A percentile compares a stretch with the other conserved stretches of the same genome.
These are phyloP conservation scores for Cylindroiulus punctatus DNA, from an alignment of 2,888 invertebrate species.

Conservation along the genomic window DNA sequence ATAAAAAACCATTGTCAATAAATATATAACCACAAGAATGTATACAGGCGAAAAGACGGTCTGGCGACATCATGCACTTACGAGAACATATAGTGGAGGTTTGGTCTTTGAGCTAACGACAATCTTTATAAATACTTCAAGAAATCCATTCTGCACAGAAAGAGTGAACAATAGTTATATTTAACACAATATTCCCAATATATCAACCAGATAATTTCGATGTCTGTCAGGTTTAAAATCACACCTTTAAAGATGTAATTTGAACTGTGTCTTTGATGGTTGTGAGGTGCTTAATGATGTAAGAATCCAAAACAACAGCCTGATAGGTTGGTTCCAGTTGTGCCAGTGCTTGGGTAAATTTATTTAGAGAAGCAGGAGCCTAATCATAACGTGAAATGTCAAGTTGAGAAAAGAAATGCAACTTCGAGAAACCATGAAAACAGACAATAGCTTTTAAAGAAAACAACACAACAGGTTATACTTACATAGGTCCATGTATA, in stretches of 20 bases:
- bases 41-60: background rate
- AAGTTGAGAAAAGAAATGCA: no score
- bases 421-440: no score
- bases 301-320: slow-evolving; percentile 74
- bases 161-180: background rate
- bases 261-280: slow-evolving; percentile 68
- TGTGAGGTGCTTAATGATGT: slow-evolving; percentile 72
- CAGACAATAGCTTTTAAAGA: no score
- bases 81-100: slow-evolving; percentile 73
- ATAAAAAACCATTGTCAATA: background rate
- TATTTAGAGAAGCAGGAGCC: slow-evolving; percentile 67
- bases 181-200: slow-evolving; percentile 49
- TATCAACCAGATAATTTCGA: background rate
- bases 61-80: slow-evolving; percentile 39
- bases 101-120: slow-evolving; percentile 80
- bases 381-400: slow-evolving; percentile 55
- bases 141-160: slow-evolving; percentile 69
- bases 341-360: slow-evolving; percentile 70
- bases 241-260: slow-evolving; percentile 72
- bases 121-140: slow-evolving; percentile 75
- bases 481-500: slow-evolving; percentile 59
- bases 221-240: slow-evolving; percentile 29
- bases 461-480: background rate
- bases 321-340: slow-evolving; percentile 70
- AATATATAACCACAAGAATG: background rate